These are phyloP conservation scores for Mantis religiosa DNA, from an alignment of 2,888 invertebrate species.

Conservation along the genomic window DNA sequence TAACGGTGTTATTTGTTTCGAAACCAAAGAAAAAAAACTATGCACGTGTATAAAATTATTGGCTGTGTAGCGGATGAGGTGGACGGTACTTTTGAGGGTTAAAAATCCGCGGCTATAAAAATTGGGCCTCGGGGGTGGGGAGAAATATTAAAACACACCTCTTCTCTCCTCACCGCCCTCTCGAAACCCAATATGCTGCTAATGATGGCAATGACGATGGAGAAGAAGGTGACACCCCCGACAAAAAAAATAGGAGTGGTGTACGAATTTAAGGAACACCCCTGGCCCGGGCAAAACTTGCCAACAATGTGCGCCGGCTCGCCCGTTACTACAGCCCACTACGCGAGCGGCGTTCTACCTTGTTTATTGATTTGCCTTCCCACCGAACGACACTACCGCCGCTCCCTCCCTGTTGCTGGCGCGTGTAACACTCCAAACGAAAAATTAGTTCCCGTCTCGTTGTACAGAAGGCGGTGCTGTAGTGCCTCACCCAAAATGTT, in stretches of 20 bases:
- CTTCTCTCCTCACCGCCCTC: background rate
- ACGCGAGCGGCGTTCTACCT: constrained; percentile 5
- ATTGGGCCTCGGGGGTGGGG: background rate
- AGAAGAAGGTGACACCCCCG: background rate
- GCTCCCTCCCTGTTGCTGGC: background rate
- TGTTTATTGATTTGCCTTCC: constrained; percentile 23
- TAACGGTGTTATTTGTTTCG: background rate
- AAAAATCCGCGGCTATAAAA: background rate
- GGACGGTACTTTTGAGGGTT: background rate
- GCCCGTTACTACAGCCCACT: background rate
- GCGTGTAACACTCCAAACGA: background rate
- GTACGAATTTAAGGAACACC: background rate
- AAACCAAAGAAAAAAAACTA: background rate
- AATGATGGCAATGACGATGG: background rate
- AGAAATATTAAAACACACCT: background rate
- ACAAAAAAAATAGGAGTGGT: background rate
- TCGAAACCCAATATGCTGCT: background rate
- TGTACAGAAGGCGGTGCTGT: background rate
- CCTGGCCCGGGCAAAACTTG: constrained; percentile 17
- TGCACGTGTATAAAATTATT: background rate
- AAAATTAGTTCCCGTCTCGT: background rate
- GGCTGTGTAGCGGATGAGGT: background rate
- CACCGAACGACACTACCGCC: background rate
- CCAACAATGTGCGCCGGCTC: constrained; percentile 12
- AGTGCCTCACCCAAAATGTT: background rate